These are phyloP conservation scores for Artemisiospiza belli DNA, from an alignment of 2,113 vertebrate genomes.

Conservation along the genomic window DNA sequence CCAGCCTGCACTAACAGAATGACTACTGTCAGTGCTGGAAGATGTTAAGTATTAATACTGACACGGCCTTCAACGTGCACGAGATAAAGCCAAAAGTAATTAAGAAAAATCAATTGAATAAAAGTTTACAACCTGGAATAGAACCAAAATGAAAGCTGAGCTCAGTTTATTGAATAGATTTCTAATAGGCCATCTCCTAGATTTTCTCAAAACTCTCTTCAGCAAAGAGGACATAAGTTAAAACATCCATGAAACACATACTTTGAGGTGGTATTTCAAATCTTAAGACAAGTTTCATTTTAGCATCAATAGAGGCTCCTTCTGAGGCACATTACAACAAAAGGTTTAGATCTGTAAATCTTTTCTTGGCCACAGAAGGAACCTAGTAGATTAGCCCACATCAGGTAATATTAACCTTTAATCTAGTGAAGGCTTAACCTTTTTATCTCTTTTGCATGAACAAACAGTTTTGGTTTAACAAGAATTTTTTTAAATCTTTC, in stretches of 20 bases:
- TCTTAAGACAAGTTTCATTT: not conserved
- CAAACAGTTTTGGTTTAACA: not conserved
- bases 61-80: not conserved
- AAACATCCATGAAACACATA: not conserved
- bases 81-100: not conserved
- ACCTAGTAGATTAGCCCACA: not conserved
- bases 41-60: not conserved
- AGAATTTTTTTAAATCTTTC: not conserved
- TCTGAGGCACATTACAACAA: not conserved
- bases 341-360: not conserved
- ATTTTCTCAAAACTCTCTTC: not conserved
- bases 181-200: not conserved
- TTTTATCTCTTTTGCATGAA: not conserved
- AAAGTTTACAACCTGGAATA: not conserved
- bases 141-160: not conserved
- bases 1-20: not conserved
- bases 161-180: not conserved
- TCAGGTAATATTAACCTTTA: not conserved
- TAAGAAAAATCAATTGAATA: conserved; percentile 21
- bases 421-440: not conserved
- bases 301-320: not conserved
- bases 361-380: not conserved
- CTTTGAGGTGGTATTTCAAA: not conserved
- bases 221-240: not conserved
- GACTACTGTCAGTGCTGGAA: not conserved